These are phyloP conservation scores for Caenorhabditis sulstoni DNA, from an alignment of 2,888 invertebrate species.

Conservation along the genomic window DNA sequence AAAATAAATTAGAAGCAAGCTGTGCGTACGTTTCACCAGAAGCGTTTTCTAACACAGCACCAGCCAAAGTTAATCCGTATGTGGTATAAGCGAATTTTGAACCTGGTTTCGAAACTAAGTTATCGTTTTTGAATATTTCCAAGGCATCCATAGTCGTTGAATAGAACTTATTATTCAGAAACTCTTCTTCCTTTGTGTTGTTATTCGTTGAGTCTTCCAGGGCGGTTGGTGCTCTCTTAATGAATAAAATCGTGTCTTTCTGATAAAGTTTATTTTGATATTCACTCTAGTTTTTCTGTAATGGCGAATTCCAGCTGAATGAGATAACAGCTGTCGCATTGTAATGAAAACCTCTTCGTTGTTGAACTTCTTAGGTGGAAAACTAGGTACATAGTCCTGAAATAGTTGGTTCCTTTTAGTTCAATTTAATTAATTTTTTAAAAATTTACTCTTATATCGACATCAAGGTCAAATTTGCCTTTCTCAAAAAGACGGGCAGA, in stretches of 20 bases:
- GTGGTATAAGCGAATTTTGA: constrained; percentile 82
- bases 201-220: constrained; percentile 56
- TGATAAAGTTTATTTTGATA: background rate
- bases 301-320: constrained; percentile 84
- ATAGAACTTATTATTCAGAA: constrained; percentile 82
- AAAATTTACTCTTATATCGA: constrained; percentile 58
- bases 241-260: constrained; percentile 7
- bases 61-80: constrained; percentile 84
- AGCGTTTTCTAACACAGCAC: constrained; percentile 83
- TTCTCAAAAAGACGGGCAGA: constrained; percentile 83
- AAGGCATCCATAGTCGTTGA: constrained; percentile 82
- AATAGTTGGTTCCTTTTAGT: too few relatives aligned
- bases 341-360: constrained; percentile 83
- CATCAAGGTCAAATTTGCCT: constrained; percentile 83
- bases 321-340: constrained; percentile 83
- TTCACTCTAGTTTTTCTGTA: constrained; percentile 80
- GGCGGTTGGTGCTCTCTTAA: constrained; percentile 15
- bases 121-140: constrained; percentile 84
- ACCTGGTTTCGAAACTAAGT: constrained; percentile 83
- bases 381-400: constrained; percentile 83
- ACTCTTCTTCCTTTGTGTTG: constrained; percentile 80
- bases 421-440: background rate
- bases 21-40: constrained; percentile 76
- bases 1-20: constrained; percentile 81
- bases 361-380: constrained; percentile 83